These are phyloP conservation scores for Matsumurasca onukii DNA, from an alignment of 1,140 invertebrate genomes.

Conservation along the genomic window DNA sequence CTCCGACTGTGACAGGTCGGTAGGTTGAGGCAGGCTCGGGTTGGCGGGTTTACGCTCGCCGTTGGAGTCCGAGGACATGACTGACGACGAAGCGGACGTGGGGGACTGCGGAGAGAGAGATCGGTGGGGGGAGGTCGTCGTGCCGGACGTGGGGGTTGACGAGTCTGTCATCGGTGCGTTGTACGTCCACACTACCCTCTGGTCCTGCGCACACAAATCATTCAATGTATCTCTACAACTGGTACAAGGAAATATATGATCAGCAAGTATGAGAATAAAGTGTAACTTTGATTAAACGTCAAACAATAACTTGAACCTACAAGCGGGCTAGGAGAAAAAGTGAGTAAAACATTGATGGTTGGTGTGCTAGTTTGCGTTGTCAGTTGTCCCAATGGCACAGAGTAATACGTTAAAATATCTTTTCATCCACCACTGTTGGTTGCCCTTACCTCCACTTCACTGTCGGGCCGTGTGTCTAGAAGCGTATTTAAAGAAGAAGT, in stretches of 20 bases:
- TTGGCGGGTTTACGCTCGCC: slow-evolving; percentile 46
- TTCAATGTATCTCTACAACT: no score
- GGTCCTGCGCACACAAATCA: slow-evolving; percentile 47
- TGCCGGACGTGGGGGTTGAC: slow-evolving; percentile 19
- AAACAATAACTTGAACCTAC: no score
- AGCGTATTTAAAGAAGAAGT: slow-evolving; percentile 90
- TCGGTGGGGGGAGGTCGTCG: slow-evolving; percentile 51
- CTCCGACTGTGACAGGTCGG: slow-evolving; percentile 57
- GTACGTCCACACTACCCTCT: slow-evolving; percentile 88
- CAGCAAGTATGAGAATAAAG: no score
- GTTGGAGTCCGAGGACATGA: slow-evolving; percentile 74
- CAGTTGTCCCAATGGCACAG: no score
- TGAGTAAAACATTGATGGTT: no score
- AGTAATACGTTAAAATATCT: no score
- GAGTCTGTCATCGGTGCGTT: slow-evolving; percentile 62
- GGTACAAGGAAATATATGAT: no score
- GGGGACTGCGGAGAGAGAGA: slow-evolving; percentile 75
- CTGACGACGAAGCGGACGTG: slow-evolving; percentile 81
- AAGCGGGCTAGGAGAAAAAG: no score
- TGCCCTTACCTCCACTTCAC: slow-evolving; percentile 39
- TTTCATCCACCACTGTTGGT: no score
- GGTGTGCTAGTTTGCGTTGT: no score
- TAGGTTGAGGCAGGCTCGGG: slow-evolving; percentile 28
- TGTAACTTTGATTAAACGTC: no score
- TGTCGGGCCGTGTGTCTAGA: slow-evolving; percentile 65